phyloP scores from a whole-genome alignment of 2,888 invertebrate genomes.

The Ennomos erosarius region DNA sequence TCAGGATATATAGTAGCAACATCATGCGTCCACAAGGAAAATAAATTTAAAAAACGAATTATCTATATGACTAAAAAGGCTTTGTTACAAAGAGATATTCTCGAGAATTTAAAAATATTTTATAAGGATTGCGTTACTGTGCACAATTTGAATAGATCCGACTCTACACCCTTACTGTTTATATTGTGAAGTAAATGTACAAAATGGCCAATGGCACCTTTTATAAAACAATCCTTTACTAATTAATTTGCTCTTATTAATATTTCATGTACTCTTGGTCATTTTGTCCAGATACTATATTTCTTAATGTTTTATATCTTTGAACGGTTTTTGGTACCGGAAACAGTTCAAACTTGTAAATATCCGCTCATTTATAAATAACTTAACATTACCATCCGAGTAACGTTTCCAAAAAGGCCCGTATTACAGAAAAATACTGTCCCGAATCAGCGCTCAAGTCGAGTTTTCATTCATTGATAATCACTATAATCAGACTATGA shows the following conservation, averaged over 20 bases:
- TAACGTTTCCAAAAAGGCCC: constrained; percentile 55
- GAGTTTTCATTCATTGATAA: too few species aligned
- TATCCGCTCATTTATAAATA: constrained; percentile 21
- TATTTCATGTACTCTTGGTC: constrained; percentile 1
- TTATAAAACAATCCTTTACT: not conserved
- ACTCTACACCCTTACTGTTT: constrained; percentile 12
- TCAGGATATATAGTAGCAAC: too few species aligned
- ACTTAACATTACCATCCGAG: constrained; percentile 29
- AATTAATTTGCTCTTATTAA: not conserved
- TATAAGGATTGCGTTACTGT: not conserved
- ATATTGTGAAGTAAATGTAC: constrained; percentile 6
- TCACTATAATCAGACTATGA: too few species aligned
- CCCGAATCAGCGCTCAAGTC: too few species aligned
- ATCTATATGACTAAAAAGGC: too few species aligned
- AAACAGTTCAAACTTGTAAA: constrained; percentile 24
- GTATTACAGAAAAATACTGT: too few species aligned
- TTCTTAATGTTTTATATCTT: constrained; percentile 13
- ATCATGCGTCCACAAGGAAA: too few species aligned
- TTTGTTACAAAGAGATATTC: not conserved
- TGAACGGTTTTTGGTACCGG: constrained; percentile 19
- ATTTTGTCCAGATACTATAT: constrained; percentile 14
- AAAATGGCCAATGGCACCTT: constrained; percentile 15
- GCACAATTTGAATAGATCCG: not conserved
- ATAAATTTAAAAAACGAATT: too few species aligned
- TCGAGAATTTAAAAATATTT: not conserved